Evolutionary conservation across 2,113 vertebrate genomes (phyloP).

Genomic region (Corvus moneduloides): DNA sequence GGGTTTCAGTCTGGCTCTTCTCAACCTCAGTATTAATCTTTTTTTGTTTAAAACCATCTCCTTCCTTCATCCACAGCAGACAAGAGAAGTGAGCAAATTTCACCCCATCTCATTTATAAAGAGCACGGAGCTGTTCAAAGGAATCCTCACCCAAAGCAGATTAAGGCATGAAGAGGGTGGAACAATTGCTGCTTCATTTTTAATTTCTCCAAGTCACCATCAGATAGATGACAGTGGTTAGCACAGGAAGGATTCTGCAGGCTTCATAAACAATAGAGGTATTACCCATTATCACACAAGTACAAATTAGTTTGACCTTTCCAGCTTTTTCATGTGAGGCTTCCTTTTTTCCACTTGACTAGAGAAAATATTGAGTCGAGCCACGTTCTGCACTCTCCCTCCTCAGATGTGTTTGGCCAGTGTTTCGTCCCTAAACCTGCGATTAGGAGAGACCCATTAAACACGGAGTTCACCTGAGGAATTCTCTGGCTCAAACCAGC

Average conservation of each 20-base stretch:
- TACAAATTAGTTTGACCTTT: conserved; percentile 63
- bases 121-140: not conserved
- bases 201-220: conserved; percentile 42
- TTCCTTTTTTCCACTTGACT: conserved; percentile 48
- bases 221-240: conserved; percentile 6
- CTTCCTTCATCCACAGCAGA: not conserved
- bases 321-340: not conserved
- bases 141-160: not conserved
- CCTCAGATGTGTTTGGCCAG: not conserved
- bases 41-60: not conserved
- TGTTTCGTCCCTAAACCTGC: not conserved
- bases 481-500: not conserved
- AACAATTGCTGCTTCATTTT: not conserved
- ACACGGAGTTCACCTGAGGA: not conserved
- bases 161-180: not conserved
- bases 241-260: not conserved
- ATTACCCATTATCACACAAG: conserved; percentile 20
- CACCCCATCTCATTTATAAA: not conserved
- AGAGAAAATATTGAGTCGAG: conserved; percentile 51
- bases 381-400: not conserved
- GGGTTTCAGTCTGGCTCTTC: not conserved
- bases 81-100: not conserved
- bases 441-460: conserved; percentile 11
- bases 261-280: conserved; percentile 29
- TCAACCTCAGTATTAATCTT: not conserved